These are phyloP conservation scores for Lerista edwardsae DNA, from an alignment of 2,797 vertebrate species.

Conservation along the genomic window DNA sequence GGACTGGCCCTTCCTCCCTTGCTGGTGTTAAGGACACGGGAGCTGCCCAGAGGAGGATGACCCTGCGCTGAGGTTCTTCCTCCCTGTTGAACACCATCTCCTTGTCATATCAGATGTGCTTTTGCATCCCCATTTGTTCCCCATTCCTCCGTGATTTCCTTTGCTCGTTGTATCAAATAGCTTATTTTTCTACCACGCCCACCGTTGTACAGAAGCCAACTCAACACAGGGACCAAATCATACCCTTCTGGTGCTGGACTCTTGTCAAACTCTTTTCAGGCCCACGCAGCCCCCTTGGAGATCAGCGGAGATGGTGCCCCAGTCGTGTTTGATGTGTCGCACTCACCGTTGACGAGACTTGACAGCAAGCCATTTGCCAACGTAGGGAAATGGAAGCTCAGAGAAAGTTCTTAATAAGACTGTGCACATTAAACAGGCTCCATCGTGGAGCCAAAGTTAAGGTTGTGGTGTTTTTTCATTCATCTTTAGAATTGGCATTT, in stretches of 20 bases:
- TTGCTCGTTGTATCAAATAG: constrained; percentile 66
- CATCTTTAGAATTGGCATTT: constrained; percentile 31
- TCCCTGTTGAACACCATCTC: constrained; percentile 6
- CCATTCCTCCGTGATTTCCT: constrained; percentile 50
- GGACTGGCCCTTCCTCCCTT: neutral
- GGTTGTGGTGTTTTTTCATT: constrained; percentile 33
- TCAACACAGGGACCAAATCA: constrained; percentile 54
- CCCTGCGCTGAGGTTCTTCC: constrained; percentile 53
- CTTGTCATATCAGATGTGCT: constrained; percentile 46
- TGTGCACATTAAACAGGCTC: neutral
- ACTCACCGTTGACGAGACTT: neutral
- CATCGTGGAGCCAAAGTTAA: neutral
- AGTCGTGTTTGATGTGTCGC: neutral
- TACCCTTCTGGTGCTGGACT: constrained; percentile 73
- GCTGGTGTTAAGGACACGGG: neutral
- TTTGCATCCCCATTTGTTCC: constrained; percentile 1
- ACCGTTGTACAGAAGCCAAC: constrained; percentile 58
- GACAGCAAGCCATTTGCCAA: constrained; percentile 10
- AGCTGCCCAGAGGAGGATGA: constrained; percentile 32
- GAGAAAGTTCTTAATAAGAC: constrained; percentile 7
- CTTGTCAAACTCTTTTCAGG: neutral
- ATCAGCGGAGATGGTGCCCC: neutral
- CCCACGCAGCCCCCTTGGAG: neutral
- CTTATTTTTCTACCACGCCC: constrained; percentile 79
- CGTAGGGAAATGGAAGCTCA: constrained; percentile 57